Percentiles rank a stretch among this genome's conserved stretches.
phyloP scores from a whole-genome alignment of 1,140 invertebrate species.

The Macrosteles quadrilineatus region DNA sequence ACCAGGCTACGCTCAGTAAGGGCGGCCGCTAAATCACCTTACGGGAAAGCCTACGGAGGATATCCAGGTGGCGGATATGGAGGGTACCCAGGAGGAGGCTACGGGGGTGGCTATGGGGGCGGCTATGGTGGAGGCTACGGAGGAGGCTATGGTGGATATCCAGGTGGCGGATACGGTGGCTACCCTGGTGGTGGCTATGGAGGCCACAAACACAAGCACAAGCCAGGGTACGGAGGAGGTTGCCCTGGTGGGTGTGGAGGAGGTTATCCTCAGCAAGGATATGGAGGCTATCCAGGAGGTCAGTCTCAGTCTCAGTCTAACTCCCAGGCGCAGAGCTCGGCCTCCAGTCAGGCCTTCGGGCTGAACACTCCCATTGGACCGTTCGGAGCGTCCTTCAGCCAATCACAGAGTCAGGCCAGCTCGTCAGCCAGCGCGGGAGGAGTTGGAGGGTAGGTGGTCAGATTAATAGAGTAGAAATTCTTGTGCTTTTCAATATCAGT shows the following conservation, averaged over 20 bases:
- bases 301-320: conserved; percentile 15
- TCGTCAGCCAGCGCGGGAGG: background rate
- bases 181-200: background rate
- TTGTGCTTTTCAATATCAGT: too few species aligned
- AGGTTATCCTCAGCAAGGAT: background rate
- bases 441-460: conserved; percentile 7
- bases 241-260: background rate
- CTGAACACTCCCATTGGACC: conserved; percentile 16
- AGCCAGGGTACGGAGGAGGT: conserved; percentile 15
- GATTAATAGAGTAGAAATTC: too few species aligned
- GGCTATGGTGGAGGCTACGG: conserved; percentile 27
- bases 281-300: conserved; percentile 10
- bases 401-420: conserved; percentile 16
- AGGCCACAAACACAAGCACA: background rate
- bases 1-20: background rate
- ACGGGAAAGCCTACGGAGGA: background rate
- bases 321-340: background rate
- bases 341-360: conserved; percentile 1
- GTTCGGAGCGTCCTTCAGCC: conserved; percentile 14
- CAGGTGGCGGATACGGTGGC: background rate
- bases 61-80: background rate
- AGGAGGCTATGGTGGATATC: conserved; percentile 16
- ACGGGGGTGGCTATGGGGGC: conserved; percentile 14
- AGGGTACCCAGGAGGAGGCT: conserved; percentile 21
- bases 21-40: background rate